These are phyloP conservation scores for Ephestia elutella DNA, from an alignment of 1,140 invertebrate species.

Conservation along the genomic window DNA sequence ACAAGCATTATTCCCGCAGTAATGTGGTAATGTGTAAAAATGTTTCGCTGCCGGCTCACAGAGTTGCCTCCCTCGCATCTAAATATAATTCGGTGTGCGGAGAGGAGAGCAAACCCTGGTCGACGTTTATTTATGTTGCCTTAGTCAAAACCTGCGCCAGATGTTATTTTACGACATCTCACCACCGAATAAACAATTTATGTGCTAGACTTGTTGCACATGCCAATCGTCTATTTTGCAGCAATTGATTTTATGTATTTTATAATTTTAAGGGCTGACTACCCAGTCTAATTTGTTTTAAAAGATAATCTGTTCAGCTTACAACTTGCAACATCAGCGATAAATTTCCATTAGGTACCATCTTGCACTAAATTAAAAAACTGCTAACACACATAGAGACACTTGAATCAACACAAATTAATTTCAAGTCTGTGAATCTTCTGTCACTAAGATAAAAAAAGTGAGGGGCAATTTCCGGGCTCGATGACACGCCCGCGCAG, in stretches of 20 bases:
- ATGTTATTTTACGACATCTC: slow-evolving; percentile 67
- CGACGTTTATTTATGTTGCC: slow-evolving; percentile 68
- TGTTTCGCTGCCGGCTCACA: slow-evolving; percentile 8
- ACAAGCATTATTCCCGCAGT: background rate
- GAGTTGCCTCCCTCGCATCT: slow-evolving; percentile 21
- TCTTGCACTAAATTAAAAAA: slow-evolving; percentile 9
- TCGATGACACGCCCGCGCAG: slow-evolving; percentile 69
- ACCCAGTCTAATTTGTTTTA: background rate
- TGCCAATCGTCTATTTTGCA: background rate
- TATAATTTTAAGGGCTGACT: no score
- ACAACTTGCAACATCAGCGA: slow-evolving; percentile 5
- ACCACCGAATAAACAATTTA: slow-evolving; percentile 49
- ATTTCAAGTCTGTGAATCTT: slow-evolving; percentile 19
- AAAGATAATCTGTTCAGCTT: slow-evolving; percentile 12
- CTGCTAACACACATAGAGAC: slow-evolving; percentile 12
- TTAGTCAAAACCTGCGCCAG: slow-evolving; percentile 68
- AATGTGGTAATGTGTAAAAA: background rate
- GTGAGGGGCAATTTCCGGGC: slow-evolving; percentile 30
- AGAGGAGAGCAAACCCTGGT: slow-evolving; percentile 26
- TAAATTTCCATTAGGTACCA: slow-evolving; percentile 2
- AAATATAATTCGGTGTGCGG: slow-evolving; percentile 42
- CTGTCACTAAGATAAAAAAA: slow-evolving; percentile 29
- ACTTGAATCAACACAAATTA: slow-evolving; percentile 24
- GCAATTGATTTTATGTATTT: no score
- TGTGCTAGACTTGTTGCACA: slow-evolving; percentile 16